Base-by-base conservation (phyloP, 2,888 invertebrate species). In the Thereva unica region DNA sequence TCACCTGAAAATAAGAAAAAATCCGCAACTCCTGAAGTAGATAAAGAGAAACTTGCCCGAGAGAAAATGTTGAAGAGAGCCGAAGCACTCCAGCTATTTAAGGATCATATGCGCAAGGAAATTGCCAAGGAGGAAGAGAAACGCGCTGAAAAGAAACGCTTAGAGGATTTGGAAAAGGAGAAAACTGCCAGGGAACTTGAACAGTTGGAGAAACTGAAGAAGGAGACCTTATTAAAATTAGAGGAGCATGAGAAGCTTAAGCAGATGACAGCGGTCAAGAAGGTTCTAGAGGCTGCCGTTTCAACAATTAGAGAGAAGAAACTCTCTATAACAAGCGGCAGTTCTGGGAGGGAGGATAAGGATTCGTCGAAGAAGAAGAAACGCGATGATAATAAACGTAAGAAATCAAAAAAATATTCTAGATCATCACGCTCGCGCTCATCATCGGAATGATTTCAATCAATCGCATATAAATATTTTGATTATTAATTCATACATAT, bases 91-190 rank as follows among this genome's bases (percentile, higher is more conserved):
- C 74, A 84, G 69, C 75, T 85, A 70, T 76, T 86, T 50, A 85
- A 85, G 71, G 85, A 86, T 72, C 86, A 87, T 71, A 86, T 86
- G 82, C 85, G 86, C 67, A 77, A 84, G 70, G 84, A 85, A 71
- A 81, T 84, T 47, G 81, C 85, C 57, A 85, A 84, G 72, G 82
- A 84, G 72, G 84, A 85, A 70, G 85, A 84, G 71, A 83, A 83
- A 66, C 83, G 84, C 50, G 84, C 82, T 1, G 85, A 85, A 69
- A 77, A 77, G 66, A 77, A 78, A 69, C 76, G 78, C 34, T 69
- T 76, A 53, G 78, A 80, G 64, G 80, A 80, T 40, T 68, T 78
- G 6, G 79, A 78, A 69, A 80, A 78, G 61, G 78, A 77, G 66
- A 78, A 76, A 64, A 77, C 77, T 3, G 76, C 77, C 4, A 76